Base-by-base conservation (phyloP, 2,888 invertebrate genomes). In the Archips crataeganus region DNA sequence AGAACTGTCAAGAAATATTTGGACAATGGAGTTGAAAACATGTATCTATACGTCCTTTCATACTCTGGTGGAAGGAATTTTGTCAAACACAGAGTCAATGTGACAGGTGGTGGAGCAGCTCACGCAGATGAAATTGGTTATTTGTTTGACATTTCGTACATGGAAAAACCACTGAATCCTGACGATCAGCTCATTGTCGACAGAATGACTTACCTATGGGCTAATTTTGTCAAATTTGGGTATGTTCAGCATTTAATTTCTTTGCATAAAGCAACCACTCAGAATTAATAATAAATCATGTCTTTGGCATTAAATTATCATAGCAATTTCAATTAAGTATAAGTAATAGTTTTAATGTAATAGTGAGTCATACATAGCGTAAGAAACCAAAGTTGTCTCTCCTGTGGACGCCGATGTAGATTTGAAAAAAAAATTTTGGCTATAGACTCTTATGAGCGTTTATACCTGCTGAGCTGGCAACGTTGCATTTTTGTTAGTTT, bases 171-270 rank as follows among this genome's bases (percentile, higher is more conserved):
- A 1, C 78, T 81, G 0, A 75, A 77, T 1, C 77, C 79, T 4
- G 80, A 79, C 13, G 87, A 88, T 61, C 85, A 87, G 65, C 71
- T 66, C 0, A 83, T 88, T 9, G 84, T 87, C 13, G 81, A 86
- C 2, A 75, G 78, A 11, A 85, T 88, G 83, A 84, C 85, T 0
- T 78, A 75, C 0, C 74, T 88, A 81, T 88, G 88, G 86, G 80
- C 83, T 0, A 87, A 90, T 62, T 89, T 91, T 71, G 85, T 85
- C 0, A 90, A 88, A 78, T 80, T 80, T 71, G 86, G 87, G 88
- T 89, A 71, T 5, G 51, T 51, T 51, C 15, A 3, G 51, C 13
- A 15, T 51, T 8, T 6, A 51, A 4, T 51, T 51, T n/a, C n/a
- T n/a, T 51, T 6, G n/a, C 6, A 5, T 6, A n/a, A 6, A 51